Percentiles rank a stretch among this genome's conserved stretches.
Evolutionary conservation across 2,797 vertebrate species (phyloP).

Genomic region (Manis crassicaudata): DNA sequence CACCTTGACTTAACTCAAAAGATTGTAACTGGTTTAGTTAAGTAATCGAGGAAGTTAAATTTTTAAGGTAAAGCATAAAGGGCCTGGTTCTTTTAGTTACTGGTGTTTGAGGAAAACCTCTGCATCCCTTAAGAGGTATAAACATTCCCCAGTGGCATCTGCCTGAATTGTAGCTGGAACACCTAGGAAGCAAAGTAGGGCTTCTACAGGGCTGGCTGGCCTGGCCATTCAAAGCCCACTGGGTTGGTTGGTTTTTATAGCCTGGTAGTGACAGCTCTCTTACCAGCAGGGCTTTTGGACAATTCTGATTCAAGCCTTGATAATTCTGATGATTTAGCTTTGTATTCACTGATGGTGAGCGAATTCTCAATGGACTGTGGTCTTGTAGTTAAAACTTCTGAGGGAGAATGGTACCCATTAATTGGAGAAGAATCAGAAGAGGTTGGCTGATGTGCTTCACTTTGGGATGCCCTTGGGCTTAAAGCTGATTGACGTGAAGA

Average conservation of each 20-base stretch:
- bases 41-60: background rate
- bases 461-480: conserved; percentile 34
- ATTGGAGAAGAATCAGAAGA: conserved; percentile 31
- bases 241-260: background rate
- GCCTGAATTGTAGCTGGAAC: background rate
- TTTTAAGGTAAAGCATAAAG: conserved; percentile 26
- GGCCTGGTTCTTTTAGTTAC: background rate
- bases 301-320: conserved; percentile 70
- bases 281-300: conserved; percentile 84
- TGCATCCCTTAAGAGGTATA: background rate
- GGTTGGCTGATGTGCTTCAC: background rate
- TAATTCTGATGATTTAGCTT: conserved; percentile 67
- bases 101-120: background rate
- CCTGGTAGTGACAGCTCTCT: conserved; percentile 70
- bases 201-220: background rate
- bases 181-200: background rate
- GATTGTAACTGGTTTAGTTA: background rate
- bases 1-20: conserved; percentile 46
- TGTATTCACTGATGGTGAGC: background rate
- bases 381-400: conserved; percentile 61
- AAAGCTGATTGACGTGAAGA: conserved; percentile 51
- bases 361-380: conserved; percentile 59
- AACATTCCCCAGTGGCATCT: background rate
- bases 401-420: conserved; percentile 24
- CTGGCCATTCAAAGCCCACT: background rate